Conservation (phyloP, 2,113 vertebrate species). For the Rhea americana region DNA sequence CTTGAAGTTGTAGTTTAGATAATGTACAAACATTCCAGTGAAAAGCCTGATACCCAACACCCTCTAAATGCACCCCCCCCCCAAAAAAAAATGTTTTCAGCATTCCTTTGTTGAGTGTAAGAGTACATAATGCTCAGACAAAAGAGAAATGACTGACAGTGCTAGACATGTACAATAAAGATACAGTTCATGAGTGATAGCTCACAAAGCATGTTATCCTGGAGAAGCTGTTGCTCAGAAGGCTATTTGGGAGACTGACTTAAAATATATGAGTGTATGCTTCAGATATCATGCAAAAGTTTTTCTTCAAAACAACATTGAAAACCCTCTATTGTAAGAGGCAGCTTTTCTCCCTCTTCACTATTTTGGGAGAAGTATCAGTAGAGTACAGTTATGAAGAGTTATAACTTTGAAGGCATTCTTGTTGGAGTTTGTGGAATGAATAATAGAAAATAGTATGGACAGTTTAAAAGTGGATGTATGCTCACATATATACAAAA, state of each 20-base stretch:
- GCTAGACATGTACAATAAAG: background rate
- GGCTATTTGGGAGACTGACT: background rate
- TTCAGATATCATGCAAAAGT: background rate
- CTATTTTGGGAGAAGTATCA: background rate
- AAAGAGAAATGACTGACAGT: background rate
- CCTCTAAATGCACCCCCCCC: background rate
- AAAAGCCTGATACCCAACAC: background rate
- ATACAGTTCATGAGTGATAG: background rate
- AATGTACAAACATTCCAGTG: background rate
- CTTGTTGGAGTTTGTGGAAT: background rate
- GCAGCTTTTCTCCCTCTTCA: background rate
- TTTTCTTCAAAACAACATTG: background rate
- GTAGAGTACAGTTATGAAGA: background rate
- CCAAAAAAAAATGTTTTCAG: background rate
- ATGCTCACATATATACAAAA: background rate
- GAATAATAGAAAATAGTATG: background rate
- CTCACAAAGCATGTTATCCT: background rate
- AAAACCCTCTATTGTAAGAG: background rate
- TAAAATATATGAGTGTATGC: background rate
- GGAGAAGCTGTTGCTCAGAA: background rate
- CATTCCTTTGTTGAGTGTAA: background rate
- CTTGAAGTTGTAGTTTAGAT: background rate
- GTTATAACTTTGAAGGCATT: background rate
- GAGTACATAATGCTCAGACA: fast-evolving
- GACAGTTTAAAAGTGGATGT: background rate